A percentile compares a stretch with the other conserved stretches of the same genome.
Conservation (phyloP, 2,797 vertebrate genomes). For the Enteromius anoplus region DNA sequence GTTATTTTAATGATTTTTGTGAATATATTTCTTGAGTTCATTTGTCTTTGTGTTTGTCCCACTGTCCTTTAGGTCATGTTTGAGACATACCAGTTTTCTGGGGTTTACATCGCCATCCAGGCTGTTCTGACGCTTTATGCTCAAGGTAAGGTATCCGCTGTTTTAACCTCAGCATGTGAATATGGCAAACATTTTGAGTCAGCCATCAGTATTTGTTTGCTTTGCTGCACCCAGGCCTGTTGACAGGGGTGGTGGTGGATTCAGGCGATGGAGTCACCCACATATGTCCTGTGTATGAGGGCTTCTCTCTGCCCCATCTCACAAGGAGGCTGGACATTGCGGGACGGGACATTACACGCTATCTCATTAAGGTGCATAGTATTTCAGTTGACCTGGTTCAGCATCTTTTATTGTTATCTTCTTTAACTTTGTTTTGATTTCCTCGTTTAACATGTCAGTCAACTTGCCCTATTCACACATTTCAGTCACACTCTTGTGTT, state of each 20-base stretch:
- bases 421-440: not conserved
- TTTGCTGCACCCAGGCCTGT: slow-evolving; percentile 72
- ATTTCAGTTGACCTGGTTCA: not conserved
- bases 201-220: not conserved
- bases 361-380: slow-evolving; percentile 84
- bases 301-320: slow-evolving; percentile 88
- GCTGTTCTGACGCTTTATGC: slow-evolving; percentile 90
- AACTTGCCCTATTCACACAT: not conserved
- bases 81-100: slow-evolving; percentile 90
- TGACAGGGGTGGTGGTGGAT: slow-evolving; percentile 89
- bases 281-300: slow-evolving; percentile 89
- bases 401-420: not conserved
- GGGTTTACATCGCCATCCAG: slow-evolving; percentile 90
- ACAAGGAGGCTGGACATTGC: slow-evolving; percentile 87
- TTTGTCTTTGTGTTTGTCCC: not conserved
- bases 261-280: slow-evolving; percentile 89
- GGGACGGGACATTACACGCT: slow-evolving; percentile 87
- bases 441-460: not conserved
- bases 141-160: slow-evolving; percentile 79
- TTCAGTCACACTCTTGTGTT: not conserved
- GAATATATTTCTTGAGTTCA: not conserved
- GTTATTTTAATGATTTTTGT: not conserved
- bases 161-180: not conserved
- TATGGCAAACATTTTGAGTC: not conserved
- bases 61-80: slow-evolving; percentile 84